Conservation (phyloP, 2,113 vertebrate species). For the Lepus europaeus region DNA sequence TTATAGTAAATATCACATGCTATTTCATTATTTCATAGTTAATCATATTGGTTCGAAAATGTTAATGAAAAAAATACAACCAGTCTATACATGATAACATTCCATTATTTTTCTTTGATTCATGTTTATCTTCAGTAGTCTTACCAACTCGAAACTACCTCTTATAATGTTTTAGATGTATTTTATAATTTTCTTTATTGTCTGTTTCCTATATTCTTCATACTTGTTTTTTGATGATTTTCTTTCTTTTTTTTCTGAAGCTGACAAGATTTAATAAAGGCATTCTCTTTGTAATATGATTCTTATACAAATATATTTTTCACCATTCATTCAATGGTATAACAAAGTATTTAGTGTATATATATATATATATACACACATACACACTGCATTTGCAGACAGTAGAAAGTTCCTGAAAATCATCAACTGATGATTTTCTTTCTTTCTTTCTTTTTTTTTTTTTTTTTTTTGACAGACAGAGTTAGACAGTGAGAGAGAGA, state of each 20-base stretch:
- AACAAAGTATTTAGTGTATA: too few species aligned
- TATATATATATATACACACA: too few species aligned
- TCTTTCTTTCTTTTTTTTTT: too few species aligned
- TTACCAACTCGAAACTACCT: not conserved
- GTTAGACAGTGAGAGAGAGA: too few species aligned
- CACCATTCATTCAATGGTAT: conserved; percentile 56
- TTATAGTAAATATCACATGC: not conserved
- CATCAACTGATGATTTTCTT: too few species aligned
- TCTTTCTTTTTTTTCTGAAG: not conserved
- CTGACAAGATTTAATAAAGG: conserved; percentile 44
- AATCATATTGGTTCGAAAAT: not conserved
- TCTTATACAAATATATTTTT: not conserved
- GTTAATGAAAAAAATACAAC: not conserved
- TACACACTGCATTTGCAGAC: too few species aligned
- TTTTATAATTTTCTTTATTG: not conserved
- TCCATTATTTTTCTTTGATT: too few species aligned
- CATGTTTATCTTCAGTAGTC: not conserved
- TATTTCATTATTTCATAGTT: not conserved
- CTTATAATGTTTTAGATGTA: not conserved
- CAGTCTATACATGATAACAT: not conserved
- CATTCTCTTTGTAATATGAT: conserved; percentile 73
- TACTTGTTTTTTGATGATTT: not conserved
- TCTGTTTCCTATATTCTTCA: not conserved
- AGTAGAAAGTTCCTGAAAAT: too few species aligned
- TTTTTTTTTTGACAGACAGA: too few species aligned